These are phyloP conservation scores for Equus przewalskii DNA, from an alignment of 2,113 vertebrate genomes.

Conservation along the genomic window DNA sequence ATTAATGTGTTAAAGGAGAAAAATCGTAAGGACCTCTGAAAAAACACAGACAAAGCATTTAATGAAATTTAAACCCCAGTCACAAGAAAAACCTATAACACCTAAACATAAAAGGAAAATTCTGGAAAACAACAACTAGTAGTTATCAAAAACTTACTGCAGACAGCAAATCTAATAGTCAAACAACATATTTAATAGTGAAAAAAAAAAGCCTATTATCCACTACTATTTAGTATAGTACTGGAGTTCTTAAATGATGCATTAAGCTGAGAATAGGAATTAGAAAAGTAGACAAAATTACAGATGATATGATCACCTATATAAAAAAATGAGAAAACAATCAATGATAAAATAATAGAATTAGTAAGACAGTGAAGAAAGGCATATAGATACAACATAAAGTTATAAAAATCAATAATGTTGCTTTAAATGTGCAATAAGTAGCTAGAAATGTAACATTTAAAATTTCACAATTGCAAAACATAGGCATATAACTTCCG, in stretches of 20 bases:
- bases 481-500: not conserved
- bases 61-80: not conserved
- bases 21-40: not conserved
- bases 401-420: not conserved
- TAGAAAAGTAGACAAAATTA: not conserved
- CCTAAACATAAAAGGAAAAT: not conserved
- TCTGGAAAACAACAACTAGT: not conserved
- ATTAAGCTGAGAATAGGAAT: constrained; percentile 1
- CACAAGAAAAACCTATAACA: not conserved
- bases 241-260: not conserved
- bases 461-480: not conserved
- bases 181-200: not conserved
- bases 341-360: not conserved
- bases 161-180: not conserved
- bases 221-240: not conserved
- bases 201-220: not conserved
- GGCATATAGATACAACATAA: not conserved
- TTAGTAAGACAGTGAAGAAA: not conserved
- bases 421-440: not conserved
- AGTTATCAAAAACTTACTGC: not conserved
- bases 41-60: not conserved
- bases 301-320: not conserved
- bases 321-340: not conserved
- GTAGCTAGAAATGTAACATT: not conserved
- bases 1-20: not conserved